Percentiles rank a stretch among this genome's conserved stretches.
These are phyloP conservation scores for Distichodus sexfasciatus DNA, from an alignment of 2,797 vertebrate genomes.

Conservation along the genomic window DNA sequence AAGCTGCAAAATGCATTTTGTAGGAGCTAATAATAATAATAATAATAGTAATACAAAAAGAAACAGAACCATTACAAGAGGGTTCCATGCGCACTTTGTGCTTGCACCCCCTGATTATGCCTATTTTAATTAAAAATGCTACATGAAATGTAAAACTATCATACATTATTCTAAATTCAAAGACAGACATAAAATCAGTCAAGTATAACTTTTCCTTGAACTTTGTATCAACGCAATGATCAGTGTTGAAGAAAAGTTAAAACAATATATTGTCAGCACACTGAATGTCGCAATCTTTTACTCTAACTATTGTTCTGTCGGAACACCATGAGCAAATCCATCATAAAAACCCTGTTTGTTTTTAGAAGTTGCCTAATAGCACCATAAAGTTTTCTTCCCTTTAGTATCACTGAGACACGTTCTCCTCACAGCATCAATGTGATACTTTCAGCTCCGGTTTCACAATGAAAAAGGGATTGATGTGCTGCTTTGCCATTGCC, in stretches of 20 bases:
- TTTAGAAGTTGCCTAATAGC: constrained; percentile 3
- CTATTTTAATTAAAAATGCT: too few relatives aligned
- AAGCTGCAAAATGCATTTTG: too few relatives aligned
- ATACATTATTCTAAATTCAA: neutral
- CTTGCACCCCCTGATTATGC: too few relatives aligned
- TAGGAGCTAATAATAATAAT: too few relatives aligned
- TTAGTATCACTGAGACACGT: constrained; percentile 19
- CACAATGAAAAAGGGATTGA: constrained; percentile 37
- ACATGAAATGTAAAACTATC: too few relatives aligned
- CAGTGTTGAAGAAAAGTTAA: neutral
- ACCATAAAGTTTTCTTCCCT: neutral
- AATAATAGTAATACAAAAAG: too few relatives aligned
- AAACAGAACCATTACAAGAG: too few relatives aligned
- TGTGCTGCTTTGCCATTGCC: constrained; percentile 55
- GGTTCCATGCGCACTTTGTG: too few relatives aligned
- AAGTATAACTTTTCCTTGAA: neutral
- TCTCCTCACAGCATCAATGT: constrained; percentile 9
- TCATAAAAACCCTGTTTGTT: constrained; percentile 30
- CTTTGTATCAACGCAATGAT: neutral
- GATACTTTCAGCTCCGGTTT: constrained; percentile 30
- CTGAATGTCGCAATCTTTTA: constrained; percentile 20
- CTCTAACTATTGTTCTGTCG: constrained; percentile 13
- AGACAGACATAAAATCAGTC: neutral
- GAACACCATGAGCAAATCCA: constrained; percentile 18
- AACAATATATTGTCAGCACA: neutral